Conservation (phyloP, 1,140 invertebrate species). For the Cyclargus thomasi region DNA sequence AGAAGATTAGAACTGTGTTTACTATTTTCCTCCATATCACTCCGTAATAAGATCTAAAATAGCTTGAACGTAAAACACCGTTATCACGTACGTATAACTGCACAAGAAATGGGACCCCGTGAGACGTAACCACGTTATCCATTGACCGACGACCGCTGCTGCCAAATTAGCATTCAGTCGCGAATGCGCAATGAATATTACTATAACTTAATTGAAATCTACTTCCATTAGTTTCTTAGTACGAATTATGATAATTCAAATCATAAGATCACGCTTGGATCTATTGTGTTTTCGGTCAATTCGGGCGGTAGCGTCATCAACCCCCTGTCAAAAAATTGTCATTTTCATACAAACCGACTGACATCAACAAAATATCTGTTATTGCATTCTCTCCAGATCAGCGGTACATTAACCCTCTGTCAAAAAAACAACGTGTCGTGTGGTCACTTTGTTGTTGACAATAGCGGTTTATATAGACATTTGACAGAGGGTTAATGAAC, state of each 20-base stretch:
- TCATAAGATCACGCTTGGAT: neutral
- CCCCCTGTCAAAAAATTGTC: too few relatives aligned
- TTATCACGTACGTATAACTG: slow-evolving; percentile 20
- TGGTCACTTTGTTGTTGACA: too few relatives aligned
- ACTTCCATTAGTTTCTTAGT: slow-evolving; percentile 10
- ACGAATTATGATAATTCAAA: neutral
- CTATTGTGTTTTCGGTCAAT: neutral
- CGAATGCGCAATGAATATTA: slow-evolving; percentile 2
- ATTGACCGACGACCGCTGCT: slow-evolving; percentile 14
- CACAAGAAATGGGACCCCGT: slow-evolving; percentile 24
- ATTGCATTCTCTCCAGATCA: too few relatives aligned
- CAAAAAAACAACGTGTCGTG: too few relatives aligned
- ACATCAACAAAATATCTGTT: too few relatives aligned
- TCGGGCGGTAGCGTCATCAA: too few relatives aligned
- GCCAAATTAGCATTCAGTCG: too few relatives aligned
- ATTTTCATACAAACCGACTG: too few relatives aligned
- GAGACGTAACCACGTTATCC: slow-evolving; percentile 12
- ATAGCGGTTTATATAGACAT: too few relatives aligned
- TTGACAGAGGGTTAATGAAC: too few relatives aligned
- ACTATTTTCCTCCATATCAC: neutral
- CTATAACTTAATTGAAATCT: neutral
- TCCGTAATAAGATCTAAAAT: neutral
- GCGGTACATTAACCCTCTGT: too few relatives aligned
- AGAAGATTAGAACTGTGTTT: neutral
- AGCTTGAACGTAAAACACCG: slow-evolving; percentile 14